Evolutionary conservation across 2,113 vertebrate genomes (phyloP), one percentile per base, ranked within the genome.

Genomic region (Grammomys dolichurus): DNA sequence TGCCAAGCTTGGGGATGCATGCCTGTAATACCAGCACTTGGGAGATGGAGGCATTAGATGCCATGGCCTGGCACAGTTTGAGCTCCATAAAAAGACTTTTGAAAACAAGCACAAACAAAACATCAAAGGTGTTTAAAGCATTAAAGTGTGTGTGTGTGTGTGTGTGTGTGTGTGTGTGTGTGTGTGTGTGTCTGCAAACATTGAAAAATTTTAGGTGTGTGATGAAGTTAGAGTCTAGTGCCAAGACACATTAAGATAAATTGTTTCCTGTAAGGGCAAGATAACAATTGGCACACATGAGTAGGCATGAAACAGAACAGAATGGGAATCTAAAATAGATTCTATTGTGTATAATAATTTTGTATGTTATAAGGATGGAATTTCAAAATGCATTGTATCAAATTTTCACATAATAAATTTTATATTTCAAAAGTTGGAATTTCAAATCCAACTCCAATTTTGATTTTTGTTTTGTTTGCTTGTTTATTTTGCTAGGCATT

Each of bases 41-140:
- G 78, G 9, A 6, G 17, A 1, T 22, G 19, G 78, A 81, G 19
- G 33, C 19, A 58, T 56, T 31, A n/a, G 26, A n/a, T n/a, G 22
- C 56, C 4, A 81, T 36, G 51, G 33, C 58, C 19, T 81, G 33
- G 51, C 33, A 4, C 51, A 81, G 33, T 11, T 19, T 56, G 76
- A n/a, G 51, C 9, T 36, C 17, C 78, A 56, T 56, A n/a, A 20
- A 78, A 54, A 10, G 14, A 80, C 77, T 80, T 33, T 51, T 80
- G 26, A n/a, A 72, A 72, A 72, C 46, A 54, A 56, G 54, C 85
- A 51, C 43, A 87, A 80, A 92, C 77, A 67, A 51, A 56, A 7
- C 89, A 70, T 77, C 24, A 89, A 89, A 96, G 90, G 9, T 81
- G 86, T 54, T 51, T 78, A 78, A 95, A 33, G 24, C 14, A 84